Percentiles rank a stretch among this genome's conserved stretches.
Evolutionary conservation across 2,888 invertebrate species (phyloP).

Genomic region (Pegoplata infirma): DNA sequence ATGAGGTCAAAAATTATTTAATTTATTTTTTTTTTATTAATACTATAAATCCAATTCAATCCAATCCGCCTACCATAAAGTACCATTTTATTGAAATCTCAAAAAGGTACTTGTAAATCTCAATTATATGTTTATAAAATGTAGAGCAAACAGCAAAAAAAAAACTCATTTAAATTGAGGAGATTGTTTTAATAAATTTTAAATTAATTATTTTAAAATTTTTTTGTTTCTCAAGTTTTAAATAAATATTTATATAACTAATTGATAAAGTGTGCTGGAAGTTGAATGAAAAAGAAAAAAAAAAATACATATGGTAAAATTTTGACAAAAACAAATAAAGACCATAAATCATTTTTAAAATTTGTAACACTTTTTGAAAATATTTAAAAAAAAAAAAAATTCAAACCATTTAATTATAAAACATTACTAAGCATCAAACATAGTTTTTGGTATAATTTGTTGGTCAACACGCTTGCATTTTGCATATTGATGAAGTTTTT

Average conservation of each 20-base stretch:
- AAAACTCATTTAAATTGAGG: too few species aligned
- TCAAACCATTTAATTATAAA: background rate
- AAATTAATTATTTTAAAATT: background rate
- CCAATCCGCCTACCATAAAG: background rate
- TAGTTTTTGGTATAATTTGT: background rate
- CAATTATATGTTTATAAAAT: background rate
- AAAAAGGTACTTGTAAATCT: background rate
- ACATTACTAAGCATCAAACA: too few species aligned
- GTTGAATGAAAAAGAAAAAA: too few species aligned
- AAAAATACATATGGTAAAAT: too few species aligned
- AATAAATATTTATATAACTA: background rate
- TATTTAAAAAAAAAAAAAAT: background rate
- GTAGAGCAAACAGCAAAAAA: background rate
- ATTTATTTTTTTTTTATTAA: background rate
- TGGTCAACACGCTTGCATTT: background rate
- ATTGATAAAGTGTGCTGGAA: background rate
- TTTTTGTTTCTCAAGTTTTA: background rate
- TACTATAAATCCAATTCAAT: background rate
- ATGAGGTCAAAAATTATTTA: slow-evolving; percentile 21
- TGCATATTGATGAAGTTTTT: background rate
- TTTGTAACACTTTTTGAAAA: background rate
- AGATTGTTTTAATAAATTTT: background rate
- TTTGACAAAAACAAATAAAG: background rate
- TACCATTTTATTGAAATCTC: background rate
- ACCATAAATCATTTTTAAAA: background rate